phyloP scores from a whole-genome alignment of 2,888 invertebrate genomes.

The Scaeva pyrastri region DNA sequence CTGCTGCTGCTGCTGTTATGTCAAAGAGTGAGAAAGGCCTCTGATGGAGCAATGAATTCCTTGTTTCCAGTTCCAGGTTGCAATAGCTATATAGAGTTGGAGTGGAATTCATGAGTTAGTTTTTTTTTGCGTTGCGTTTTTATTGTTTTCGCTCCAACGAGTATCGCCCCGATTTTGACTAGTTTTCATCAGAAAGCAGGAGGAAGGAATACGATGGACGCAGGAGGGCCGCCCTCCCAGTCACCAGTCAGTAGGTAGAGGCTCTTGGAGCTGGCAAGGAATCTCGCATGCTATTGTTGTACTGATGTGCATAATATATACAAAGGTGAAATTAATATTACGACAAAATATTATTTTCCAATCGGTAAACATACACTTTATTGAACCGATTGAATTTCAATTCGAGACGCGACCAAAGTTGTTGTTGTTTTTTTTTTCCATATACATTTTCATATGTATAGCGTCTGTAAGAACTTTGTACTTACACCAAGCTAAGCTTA shows the following conservation, averaged over 20 bases:
- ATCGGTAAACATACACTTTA: conserved; percentile 77
- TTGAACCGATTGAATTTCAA: conserved; percentile 77
- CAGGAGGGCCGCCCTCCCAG: not conserved
- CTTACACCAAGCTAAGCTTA: not conserved
- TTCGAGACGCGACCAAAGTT: conserved; percentile 41
- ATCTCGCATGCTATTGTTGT: conserved; percentile 65
- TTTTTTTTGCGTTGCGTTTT: conserved; percentile 15
- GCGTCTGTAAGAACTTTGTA: not conserved
- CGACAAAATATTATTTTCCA: conserved; percentile 77
- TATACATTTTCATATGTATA: not conserved
- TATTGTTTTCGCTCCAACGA: conserved; percentile 70
- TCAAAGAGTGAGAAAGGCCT: conserved; percentile 40
- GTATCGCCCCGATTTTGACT: conserved; percentile 51
- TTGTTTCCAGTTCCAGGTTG: conserved; percentile 62
- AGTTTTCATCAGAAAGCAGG: not conserved
- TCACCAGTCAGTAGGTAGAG: not conserved
- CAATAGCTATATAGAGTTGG: conserved; percentile 44
- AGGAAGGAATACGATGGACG: conserved; percentile 2
- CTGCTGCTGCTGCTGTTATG: not conserved
- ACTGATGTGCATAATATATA: not conserved
- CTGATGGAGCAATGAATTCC: conserved; percentile 60
- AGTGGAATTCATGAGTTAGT: conserved; percentile 38
- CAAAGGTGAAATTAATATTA: conserved; percentile 77
- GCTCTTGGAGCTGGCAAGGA: conserved; percentile 11
- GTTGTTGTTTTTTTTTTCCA: not conserved